These are phyloP conservation scores for Selene dorsalis DNA, from an alignment of 2,797 vertebrate species.

Conservation along the genomic window DNA sequence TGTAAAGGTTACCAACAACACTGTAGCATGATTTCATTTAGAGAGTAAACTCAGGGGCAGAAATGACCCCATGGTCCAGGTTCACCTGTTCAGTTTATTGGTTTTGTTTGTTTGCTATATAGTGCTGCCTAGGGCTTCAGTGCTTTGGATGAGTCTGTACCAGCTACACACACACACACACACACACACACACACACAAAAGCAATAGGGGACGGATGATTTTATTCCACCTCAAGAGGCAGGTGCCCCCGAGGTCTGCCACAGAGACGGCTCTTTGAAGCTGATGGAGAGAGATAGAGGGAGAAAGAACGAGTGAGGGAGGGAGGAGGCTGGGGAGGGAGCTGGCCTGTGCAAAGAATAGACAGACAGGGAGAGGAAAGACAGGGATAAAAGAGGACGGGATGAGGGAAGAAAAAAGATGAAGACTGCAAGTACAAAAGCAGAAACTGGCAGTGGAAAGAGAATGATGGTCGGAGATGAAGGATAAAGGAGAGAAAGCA, in stretches of 20 bases:
- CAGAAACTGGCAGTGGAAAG: slow-evolving; percentile 34
- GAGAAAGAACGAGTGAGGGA: slow-evolving; percentile 19
- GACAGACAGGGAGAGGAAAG: slow-evolving; percentile 28
- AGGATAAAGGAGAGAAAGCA: slow-evolving; percentile 41
- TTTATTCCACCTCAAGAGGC: slow-evolving; percentile 79
- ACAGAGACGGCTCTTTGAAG: slow-evolving; percentile 78
- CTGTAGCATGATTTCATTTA: slow-evolving; percentile 45
- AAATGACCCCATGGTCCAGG: slow-evolving; percentile 17
- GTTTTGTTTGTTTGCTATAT: slow-evolving; percentile 51
- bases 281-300: slow-evolving; percentile 73
- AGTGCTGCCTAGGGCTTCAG: slow-evolving; percentile 27
- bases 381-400: slow-evolving; percentile 41
- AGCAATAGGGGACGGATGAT: slow-evolving; percentile 51
- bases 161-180: slow-evolving; percentile 39
- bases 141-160: slow-evolving; percentile 49
- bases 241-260: slow-evolving; percentile 73
- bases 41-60: slow-evolving; percentile 25
- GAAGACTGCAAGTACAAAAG: slow-evolving; percentile 34
- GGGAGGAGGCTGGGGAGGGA: slow-evolving; percentile 10
- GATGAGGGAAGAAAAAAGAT: slow-evolving; percentile 18
- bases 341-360: slow-evolving; percentile 33
- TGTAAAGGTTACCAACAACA: slow-evolving; percentile 40
- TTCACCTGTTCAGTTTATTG: slow-evolving; percentile 58
- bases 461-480: slow-evolving; percentile 39
- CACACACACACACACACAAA: slow-evolving; percentile 45